Base-by-base conservation (phyloP, 1,140 invertebrate genomes). In the Reticulitermes speratus region DNA sequence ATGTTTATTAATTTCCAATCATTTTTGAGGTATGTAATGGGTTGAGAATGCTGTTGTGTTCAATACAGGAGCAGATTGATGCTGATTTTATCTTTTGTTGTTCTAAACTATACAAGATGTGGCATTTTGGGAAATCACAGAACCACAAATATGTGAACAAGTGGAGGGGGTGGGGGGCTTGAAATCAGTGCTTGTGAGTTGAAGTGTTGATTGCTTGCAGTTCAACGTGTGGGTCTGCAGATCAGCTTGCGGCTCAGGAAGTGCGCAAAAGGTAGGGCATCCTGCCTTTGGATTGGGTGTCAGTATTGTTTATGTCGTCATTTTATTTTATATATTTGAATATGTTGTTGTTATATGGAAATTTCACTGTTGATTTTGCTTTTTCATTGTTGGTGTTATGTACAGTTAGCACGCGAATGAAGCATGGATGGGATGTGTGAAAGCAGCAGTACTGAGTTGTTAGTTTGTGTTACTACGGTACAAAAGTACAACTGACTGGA, bases 151-250 rank as follows among this genome's bases (percentile, higher is more conserved):
- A 21, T 55, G 3, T 55, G 52, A 55, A 55, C 19, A 5, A 16
- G 52, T 21, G 52, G 19, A 14, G 38, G 38, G 38, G 38, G 2
- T 5, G 38, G 38, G 2, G 2, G 2, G 19, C 19, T 19, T 55
- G 19, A 55, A 55, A 12, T 5, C 25, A 25, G 65, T 75, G 65
- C 59, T 25, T 65, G 59, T 65, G 59, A 25, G 59, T 75, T 75
- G 65, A 75, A 75, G 65, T 75, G 65, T 75, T 75, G 65, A 75
- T 75, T 75, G 25, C 65, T 75, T 75, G 65, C 65, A 75, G 65
- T 75, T 75, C 65, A 75, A 8, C 65, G 3, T 75, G 65, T 25
- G 65, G 65, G n/a, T 75, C 65, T 75, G n/a, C 65, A 75, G 65
- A 75, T 75, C 65, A 75, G n/a, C 65, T 75, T 8, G 65, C 25